These are phyloP conservation scores for Pheosia gnoma DNA, from an alignment of 2,888 invertebrate species.

Conservation along the genomic window DNA sequence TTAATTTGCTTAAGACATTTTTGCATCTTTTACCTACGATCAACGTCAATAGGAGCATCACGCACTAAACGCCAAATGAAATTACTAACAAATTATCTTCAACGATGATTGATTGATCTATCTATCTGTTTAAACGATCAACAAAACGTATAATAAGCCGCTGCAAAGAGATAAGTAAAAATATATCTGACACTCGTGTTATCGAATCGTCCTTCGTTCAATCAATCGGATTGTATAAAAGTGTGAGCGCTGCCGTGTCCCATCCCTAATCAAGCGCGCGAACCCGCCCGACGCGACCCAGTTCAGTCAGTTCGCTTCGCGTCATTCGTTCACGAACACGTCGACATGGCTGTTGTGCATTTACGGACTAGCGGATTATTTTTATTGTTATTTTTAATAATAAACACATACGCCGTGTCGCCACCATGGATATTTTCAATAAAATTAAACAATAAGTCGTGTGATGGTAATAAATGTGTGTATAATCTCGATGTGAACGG, in stretches of 20 bases:
- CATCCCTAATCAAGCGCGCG: conserved; percentile 41
- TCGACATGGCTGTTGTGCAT: conserved; percentile 63
- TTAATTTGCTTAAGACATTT: too few species aligned
- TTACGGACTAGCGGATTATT: conserved; percentile 78
- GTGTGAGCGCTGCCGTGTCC: conserved; percentile 27
- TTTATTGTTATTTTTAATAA: conserved; percentile 74
- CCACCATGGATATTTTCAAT: conserved; percentile 77
- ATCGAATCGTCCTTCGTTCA: conserved; percentile 35
- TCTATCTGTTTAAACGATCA: conserved; percentile 26
- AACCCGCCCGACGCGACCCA: conserved; percentile 11
- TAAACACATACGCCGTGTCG: conserved; percentile 59
- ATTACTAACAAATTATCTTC: conserved; percentile 21
- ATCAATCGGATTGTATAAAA: conserved; percentile 35
- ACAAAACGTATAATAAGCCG: conserved; percentile 27
- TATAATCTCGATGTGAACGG: conserved; percentile 64
- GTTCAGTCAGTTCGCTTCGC: conserved; percentile 26
- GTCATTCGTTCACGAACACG: conserved; percentile 34
- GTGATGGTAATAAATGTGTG: conserved; percentile 62
- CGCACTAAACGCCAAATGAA: not conserved
- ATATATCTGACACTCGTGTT: conserved; percentile 33
- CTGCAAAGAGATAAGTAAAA: conserved; percentile 31
- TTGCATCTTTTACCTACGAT: too few species aligned
- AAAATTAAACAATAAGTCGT: conserved; percentile 55
- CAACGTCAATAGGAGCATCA: not conserved
- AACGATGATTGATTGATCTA: conserved; percentile 36